Conservation (phyloP, 2,888 invertebrate species). For the Carpatolechia fugitivella region DNA sequence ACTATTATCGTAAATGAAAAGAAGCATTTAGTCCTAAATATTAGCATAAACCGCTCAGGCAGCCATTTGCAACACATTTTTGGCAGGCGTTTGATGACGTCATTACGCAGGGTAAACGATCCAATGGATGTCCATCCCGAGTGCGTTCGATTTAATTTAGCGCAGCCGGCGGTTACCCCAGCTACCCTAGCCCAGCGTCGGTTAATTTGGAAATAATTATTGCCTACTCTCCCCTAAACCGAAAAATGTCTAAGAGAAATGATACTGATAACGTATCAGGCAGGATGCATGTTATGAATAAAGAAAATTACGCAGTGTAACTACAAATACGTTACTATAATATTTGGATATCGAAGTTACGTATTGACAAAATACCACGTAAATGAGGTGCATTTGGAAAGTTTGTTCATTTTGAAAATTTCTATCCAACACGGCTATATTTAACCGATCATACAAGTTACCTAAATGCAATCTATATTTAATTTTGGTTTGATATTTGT, state of each 20-base stretch:
- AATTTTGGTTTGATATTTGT: too few relatives aligned
- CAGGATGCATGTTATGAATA: too few relatives aligned
- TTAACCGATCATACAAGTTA: too few relatives aligned
- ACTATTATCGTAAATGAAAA: too few relatives aligned
- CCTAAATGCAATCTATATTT: too few relatives aligned
- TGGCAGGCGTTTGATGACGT: slow-evolving; percentile 63
- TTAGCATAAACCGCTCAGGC: slow-evolving; percentile 9
- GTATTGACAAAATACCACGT: too few relatives aligned
- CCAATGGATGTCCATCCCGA: slow-evolving; percentile 57
- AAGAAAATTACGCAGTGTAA: too few relatives aligned
- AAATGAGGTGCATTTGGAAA: too few relatives aligned
- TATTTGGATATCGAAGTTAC: too few relatives aligned
- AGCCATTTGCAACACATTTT: slow-evolving; percentile 68
- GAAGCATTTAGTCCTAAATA: background rate
- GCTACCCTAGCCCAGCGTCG: slow-evolving; percentile 28
- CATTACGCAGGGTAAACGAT: slow-evolving; percentile 61
- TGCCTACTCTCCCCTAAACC: slow-evolving; percentile 48
- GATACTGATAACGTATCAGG: background rate
- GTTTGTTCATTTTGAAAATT: too few relatives aligned
- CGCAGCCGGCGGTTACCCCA: slow-evolving; percentile 60
- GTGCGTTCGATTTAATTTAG: slow-evolving; percentile 70
- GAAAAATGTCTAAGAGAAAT: slow-evolving; percentile 32
- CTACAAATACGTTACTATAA: too few relatives aligned
- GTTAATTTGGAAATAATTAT: slow-evolving; percentile 75
- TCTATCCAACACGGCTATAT: too few relatives aligned